These are phyloP conservation scores for Mystacides longicornis DNA, from an alignment of 2,888 invertebrate species.

Conservation along the genomic window DNA sequence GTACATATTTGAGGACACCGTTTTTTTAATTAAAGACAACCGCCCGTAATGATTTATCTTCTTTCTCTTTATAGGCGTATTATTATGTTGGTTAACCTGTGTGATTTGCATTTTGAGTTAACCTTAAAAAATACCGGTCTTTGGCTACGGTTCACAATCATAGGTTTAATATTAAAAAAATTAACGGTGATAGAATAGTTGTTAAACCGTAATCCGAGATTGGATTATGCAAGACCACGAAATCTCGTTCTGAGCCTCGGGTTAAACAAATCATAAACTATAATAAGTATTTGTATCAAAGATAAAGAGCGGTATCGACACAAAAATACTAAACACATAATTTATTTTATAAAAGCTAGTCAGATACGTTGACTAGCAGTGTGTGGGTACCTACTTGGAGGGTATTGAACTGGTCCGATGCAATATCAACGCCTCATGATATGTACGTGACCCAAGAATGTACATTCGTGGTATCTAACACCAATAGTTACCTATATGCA, in stretches of 20 bases:
- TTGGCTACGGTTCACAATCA: background rate
- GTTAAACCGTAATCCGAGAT: background rate
- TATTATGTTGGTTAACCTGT: background rate
- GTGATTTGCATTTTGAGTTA: background rate
- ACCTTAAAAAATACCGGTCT: background rate
- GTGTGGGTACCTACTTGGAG: too few relatives aligned
- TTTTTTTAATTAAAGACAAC: background rate
- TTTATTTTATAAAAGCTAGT: background rate
- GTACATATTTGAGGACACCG: background rate
- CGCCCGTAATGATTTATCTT: background rate
- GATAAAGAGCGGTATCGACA: too few relatives aligned
- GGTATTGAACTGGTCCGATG: too few relatives aligned
- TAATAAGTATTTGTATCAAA: too few relatives aligned
- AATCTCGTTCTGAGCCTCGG: background rate
- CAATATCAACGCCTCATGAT: too few relatives aligned
- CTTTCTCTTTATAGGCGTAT: background rate
- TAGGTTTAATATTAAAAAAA: background rate
- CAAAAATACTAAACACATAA: too few relatives aligned
- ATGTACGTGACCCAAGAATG: too few relatives aligned
- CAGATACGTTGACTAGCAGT: too few relatives aligned
- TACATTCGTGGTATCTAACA: too few relatives aligned
- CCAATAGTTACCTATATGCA: too few relatives aligned
- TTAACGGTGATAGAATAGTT: conserved; percentile 1
- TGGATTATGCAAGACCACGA: background rate
- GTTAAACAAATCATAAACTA: conserved; percentile 2